Conservation (phyloP, 2,113 vertebrate species). For the Nycticebus coucang region DNA sequence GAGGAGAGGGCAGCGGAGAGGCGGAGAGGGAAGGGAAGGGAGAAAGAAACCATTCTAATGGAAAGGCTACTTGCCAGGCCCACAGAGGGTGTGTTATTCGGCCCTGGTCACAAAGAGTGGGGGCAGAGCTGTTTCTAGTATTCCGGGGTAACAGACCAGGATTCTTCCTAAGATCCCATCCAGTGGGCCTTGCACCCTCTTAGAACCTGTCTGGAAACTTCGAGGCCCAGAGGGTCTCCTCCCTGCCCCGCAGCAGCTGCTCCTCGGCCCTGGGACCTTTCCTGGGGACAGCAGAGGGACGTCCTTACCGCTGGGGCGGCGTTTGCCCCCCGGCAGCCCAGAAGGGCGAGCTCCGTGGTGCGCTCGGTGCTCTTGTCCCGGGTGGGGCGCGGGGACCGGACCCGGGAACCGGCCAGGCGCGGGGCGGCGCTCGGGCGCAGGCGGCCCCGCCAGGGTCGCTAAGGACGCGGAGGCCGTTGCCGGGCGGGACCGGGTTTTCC, state of each 20-base stretch:
- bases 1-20: too few species aligned
- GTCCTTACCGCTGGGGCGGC: not conserved
- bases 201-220: not conserved
- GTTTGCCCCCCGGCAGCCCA: not conserved
- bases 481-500: conserved; percentile 23
- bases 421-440: accelerated
- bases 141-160: not conserved
- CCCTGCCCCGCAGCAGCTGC: not conserved
- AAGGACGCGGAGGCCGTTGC: conserved; percentile 70
- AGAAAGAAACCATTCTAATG: not conserved
- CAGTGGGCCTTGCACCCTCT: not conserved
- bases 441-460: not conserved
- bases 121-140: not conserved
- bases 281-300: not conserved
- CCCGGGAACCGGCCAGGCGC: conserved; percentile 12
- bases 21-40: too few species aligned
- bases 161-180: not conserved
- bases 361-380: accelerated
- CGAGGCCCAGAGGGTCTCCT: not conserved
- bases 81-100: not conserved
- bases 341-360: accelerated
- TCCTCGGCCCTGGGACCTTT: not conserved
- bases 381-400: accelerated
- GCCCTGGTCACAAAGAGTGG: not conserved
- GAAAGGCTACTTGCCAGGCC: not conserved